Percentiles rank a stretch among this genome's conserved stretches.
Conservation (phyloP, 1,140 invertebrate species). For the Arctopsyche grandis region DNA sequence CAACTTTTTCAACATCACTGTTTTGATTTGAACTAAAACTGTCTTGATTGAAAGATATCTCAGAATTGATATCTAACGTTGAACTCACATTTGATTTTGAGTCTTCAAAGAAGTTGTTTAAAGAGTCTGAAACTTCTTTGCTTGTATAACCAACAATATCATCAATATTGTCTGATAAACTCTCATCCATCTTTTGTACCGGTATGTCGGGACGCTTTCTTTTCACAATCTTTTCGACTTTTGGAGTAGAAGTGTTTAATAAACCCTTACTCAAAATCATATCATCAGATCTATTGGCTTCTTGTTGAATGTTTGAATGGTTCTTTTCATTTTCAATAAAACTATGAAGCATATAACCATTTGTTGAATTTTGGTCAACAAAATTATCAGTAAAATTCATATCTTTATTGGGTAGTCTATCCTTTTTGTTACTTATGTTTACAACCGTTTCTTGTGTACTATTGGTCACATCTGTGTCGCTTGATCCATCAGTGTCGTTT, state of each 20-base stretch:
- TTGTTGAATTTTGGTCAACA: constrained; percentile 35
- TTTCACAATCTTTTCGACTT: constrained; percentile 51
- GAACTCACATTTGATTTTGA: constrained; percentile 65
- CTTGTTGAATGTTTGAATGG: constrained; percentile 22
- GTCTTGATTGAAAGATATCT: constrained; percentile 60
- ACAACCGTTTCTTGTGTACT: constrained; percentile 41
- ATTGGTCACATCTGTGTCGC: constrained; percentile 38
- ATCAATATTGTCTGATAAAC: constrained; percentile 62
- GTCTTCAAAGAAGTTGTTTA: constrained; percentile 66
- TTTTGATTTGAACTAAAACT: constrained; percentile 53
- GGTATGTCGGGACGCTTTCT: constrained; percentile 51
- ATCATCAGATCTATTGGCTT: constrained; percentile 52
- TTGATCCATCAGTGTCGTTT: constrained; percentile 28
- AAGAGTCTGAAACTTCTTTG: constrained; percentile 63
- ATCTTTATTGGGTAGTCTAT: not conserved
- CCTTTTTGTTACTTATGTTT: constrained; percentile 35
- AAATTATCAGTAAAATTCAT: constrained; percentile 55
- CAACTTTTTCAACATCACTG: constrained; percentile 64
- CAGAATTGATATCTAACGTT: constrained; percentile 63
- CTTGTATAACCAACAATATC: constrained; percentile 63
- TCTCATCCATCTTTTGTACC: constrained; percentile 61
- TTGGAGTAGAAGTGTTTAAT: constrained; percentile 55
- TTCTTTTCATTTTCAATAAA: constrained; percentile 43
- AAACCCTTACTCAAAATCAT: constrained; percentile 50
- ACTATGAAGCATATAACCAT: not conserved